Evolutionary conservation across 2,113 vertebrate genomes (phyloP), one percentile per base, ranked within the genome.

Genomic region (Cochlearius cochlearius): DNA sequence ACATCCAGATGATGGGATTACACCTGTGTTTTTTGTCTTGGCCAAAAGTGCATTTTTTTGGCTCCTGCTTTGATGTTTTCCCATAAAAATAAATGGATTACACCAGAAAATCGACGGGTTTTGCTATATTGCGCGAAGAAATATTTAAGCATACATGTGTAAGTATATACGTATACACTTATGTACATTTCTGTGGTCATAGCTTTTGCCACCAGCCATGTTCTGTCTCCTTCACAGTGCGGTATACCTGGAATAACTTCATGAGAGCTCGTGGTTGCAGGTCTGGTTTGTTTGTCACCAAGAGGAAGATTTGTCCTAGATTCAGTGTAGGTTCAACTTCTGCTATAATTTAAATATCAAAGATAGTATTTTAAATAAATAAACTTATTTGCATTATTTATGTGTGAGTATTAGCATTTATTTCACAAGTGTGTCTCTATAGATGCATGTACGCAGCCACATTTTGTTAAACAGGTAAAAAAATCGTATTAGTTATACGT

Each of bases 311-410:
- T 71, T 91, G 71, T 45, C 55, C 75, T 72, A 80, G 72, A 90
- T 74, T 71, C 17, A 53, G 8, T 45, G 38, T 63, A 75, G 81
- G 9, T 69, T 84, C 53, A 60, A 76, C 27, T 71, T 85, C 30
- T 90, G 17, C 67, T 86, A 4, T 63, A 63, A 50, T n/a, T 80
- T 92, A 68, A 81, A 75, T 74, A 66, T 45, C 13, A 77, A 86
- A 91, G 20, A 67, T 79, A 90, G 26, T 76, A 58, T 27, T 59
- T 90, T 13, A 84, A 81, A 86, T 80, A 92, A 94, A 89, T 56
- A 80, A 73, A 67, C 14, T 39, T 20, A 22, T n/a, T 75, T 92
- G 43, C 43, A 39, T 86, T 88, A 64, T 41, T 73, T 79, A 30
- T 53, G 9, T 60, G 15, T 77, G 63, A 87, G 14, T 66, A 9